These are phyloP conservation scores for Ciconia boyciana DNA, from an alignment of 2,113 vertebrate species.

Conservation along the genomic window DNA sequence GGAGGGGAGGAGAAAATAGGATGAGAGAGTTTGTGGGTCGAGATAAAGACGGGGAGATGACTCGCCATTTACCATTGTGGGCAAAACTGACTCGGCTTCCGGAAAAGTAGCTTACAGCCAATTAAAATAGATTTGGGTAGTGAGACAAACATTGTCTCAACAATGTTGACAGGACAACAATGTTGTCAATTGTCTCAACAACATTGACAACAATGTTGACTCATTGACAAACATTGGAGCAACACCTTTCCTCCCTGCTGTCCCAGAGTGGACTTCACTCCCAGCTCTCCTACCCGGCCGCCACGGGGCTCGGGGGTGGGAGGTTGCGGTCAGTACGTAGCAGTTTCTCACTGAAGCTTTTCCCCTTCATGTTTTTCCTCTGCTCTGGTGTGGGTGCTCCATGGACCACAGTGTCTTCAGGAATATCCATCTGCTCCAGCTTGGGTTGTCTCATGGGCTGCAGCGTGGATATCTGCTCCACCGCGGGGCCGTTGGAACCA, in stretches of 20 bases:
- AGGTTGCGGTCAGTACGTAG: not conserved
- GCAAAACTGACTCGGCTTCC: not conserved
- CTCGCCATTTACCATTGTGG: not conserved
- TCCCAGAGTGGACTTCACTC: not conserved
- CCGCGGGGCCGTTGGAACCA: not conserved
- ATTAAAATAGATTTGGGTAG: not conserved
- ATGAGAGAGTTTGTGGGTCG: not conserved
- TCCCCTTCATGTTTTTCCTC: not conserved
- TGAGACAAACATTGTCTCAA: not conserved
- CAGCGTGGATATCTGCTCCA: not conserved
- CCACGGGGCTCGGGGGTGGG: rapidly evolving
- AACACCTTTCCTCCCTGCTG: not conserved
- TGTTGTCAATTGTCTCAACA: no score
- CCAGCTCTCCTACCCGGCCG: no score
- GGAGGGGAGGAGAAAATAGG: rapidly evolving
- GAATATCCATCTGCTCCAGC: not conserved
- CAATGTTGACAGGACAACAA: no score
- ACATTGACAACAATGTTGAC: no score
- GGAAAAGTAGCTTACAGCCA: not conserved
- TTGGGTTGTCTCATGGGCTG: not conserved
- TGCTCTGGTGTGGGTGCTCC: not conserved
- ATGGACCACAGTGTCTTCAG: not conserved
- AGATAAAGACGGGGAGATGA: not conserved
- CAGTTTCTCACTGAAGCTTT: not conserved
- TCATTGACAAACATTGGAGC: not conserved